phyloP scores from a whole-genome alignment of 2,113 vertebrate species.

The Vulpes ferrilata region DNA sequence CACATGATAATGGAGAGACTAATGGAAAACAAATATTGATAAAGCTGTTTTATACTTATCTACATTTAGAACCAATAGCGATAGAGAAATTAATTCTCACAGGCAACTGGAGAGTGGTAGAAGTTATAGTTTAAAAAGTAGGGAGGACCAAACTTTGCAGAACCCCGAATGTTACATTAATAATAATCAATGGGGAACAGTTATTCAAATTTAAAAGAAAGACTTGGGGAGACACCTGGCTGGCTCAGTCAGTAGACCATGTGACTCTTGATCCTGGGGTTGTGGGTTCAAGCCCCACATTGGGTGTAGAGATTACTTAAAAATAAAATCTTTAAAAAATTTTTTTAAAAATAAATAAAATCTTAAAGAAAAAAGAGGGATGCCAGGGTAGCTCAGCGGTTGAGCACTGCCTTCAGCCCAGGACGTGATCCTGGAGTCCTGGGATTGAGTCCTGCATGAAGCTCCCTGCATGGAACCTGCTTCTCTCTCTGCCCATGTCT shows the following conservation, averaged over 20 bases:
- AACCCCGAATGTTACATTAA: background rate
- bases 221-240: background rate
- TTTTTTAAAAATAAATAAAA: no score
- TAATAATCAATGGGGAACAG: background rate
- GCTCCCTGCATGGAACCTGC: no score
- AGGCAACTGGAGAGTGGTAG: background rate
- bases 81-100: background rate
- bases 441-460: no score
- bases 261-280: background rate
- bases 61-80: background rate
- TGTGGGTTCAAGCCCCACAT: background rate
- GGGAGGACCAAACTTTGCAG: background rate
- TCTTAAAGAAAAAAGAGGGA: no score
- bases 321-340: background rate
- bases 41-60: background rate
- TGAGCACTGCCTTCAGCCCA: no score
- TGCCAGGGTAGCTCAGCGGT: no score
- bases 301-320: background rate
- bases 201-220: background rate
- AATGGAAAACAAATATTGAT: background rate
- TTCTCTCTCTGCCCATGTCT: no score
- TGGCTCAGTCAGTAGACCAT: background rate
- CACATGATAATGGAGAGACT: background rate
- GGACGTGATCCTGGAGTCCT: no score
- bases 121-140: background rate